Conservation (phyloP, 2,888 invertebrate genomes). For the Leptogaster cylindrica region DNA sequence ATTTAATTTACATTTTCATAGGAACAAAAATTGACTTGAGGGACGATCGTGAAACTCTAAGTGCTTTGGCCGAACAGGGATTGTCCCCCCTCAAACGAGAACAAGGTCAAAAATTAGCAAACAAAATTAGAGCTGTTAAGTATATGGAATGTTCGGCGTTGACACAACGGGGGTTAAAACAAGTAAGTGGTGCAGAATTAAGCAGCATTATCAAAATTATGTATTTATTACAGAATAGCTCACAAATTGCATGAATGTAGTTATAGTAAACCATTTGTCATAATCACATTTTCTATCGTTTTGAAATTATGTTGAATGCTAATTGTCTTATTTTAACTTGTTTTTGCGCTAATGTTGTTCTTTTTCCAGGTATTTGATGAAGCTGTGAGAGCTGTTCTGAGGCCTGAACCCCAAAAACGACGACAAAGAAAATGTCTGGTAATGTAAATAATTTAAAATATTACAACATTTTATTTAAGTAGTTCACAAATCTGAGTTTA, state of each 20-base stretch:
- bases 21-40: constrained; percentile 98
- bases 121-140: constrained; percentile 97
- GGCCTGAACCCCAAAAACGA: constrained; percentile 95
- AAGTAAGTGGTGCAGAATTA: constrained; percentile 67
- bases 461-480: constrained; percentile 44
- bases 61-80: constrained; percentile 89
- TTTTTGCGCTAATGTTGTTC: too few species aligned
- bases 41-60: constrained; percentile 95
- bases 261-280: too few species aligned
- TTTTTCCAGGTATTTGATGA: constrained; percentile 91
- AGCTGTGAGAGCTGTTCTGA: constrained; percentile 94
- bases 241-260: neutral
- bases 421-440: constrained; percentile 90
- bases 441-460: constrained; percentile 66
- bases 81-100: constrained; percentile 95
- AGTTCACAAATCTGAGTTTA: constrained; percentile 26
- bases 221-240: too few species aligned
- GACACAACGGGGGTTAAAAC: constrained; percentile 96
- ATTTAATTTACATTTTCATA: constrained; percentile 62
- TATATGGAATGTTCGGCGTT: constrained; percentile 99
- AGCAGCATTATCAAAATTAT: too few species aligned
- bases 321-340: too few species aligned
- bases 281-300: too few species aligned
- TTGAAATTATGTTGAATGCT: too few species aligned
- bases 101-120: constrained; percentile 97